Conservation (phyloP, 2,888 invertebrate species). For the Mesochorus sp. region DNA sequence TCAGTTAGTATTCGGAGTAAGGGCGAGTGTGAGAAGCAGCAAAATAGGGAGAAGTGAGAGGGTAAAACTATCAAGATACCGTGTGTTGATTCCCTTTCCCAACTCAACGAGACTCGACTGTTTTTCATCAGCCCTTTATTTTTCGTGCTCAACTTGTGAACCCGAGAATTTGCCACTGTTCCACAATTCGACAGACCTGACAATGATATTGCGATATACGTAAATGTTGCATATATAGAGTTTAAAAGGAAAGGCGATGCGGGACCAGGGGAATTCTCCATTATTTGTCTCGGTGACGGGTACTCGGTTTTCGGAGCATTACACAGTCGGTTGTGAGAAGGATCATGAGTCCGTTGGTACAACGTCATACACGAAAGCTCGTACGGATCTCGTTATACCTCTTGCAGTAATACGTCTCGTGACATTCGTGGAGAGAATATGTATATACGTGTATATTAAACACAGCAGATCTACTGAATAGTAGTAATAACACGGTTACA, state of each 20-base stretch:
- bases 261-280: neutral
- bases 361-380: conserved; percentile 5
- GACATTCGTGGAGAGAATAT: neutral
- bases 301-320: neutral
- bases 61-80: conserved; percentile 7
- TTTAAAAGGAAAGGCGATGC: neutral
- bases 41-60: neutral
- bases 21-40: neutral
- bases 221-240: neutral
- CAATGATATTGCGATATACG: neutral
- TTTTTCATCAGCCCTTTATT: neutral
- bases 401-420: conserved; percentile 36
- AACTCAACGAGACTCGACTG: neutral
- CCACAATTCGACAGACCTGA: too few relatives aligned
- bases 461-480: neutral
- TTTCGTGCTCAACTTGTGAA: too few relatives aligned
- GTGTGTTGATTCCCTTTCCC: neutral
- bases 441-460: neutral
- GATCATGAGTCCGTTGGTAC: conserved; percentile 13
- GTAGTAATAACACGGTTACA: conserved; percentile 38
- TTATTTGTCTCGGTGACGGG: conserved; percentile 17
- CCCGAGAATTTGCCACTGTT: too few relatives aligned
- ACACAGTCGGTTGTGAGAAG: neutral
- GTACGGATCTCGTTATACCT: conserved; percentile 32
- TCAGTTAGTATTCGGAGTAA: neutral